phyloP scores from a whole-genome alignment of 1,140 invertebrate species.

The Lanistes nyassanus region DNA sequence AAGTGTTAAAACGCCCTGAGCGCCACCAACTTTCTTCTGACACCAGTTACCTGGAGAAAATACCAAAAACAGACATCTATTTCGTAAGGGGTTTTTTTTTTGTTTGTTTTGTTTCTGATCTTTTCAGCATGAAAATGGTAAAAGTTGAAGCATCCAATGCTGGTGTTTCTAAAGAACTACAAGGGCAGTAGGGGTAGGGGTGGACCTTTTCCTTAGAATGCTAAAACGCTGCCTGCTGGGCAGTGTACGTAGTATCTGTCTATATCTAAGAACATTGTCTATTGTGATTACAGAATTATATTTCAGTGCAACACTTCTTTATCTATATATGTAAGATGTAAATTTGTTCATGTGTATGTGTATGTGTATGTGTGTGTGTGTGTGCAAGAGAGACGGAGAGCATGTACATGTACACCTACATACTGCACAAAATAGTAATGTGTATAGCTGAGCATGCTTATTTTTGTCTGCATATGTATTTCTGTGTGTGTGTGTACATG shows the following conservation, averaged over 20 bases:
- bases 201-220: too few relatives aligned
- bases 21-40: conserved; percentile 36
- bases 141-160: too few relatives aligned
- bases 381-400: not conserved
- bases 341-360: not conserved
- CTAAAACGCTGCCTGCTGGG: too few relatives aligned
- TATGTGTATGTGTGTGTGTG: too few relatives aligned
- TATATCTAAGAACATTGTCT: too few relatives aligned
- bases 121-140: too few relatives aligned
- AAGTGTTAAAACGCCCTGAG: conserved; percentile 33
- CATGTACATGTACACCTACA: not conserved
- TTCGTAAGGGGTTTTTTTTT: conserved; percentile 40
- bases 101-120: not conserved
- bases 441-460: not conserved
- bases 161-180: too few relatives aligned
- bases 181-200: too few relatives aligned
- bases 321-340: not conserved
- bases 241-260: too few relatives aligned
- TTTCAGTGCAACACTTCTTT: too few relatives aligned
- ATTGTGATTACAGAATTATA: too few relatives aligned
- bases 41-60: conserved; percentile 40
- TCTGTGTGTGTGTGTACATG: not conserved
- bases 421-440: not conserved
- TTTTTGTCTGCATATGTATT: not conserved
- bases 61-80: conserved; percentile 56